phyloP scores from a whole-genome alignment of 2,888 invertebrate species.

The Gerosis bhagava region DNA sequence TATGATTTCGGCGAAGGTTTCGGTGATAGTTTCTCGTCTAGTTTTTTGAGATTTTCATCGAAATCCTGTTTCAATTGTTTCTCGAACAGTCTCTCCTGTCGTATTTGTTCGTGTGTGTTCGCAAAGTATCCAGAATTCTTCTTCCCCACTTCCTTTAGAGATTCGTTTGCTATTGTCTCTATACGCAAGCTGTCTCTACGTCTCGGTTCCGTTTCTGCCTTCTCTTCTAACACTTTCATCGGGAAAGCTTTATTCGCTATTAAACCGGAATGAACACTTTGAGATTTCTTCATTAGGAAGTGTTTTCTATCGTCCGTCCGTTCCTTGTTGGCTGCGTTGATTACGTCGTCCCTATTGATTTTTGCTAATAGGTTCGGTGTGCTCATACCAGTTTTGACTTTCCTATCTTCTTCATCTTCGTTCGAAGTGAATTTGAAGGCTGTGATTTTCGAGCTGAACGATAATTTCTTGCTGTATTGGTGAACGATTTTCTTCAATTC shows the following conservation, averaged over 20 bases:
- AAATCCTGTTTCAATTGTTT: constrained; percentile 73
- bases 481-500: constrained; percentile 89
- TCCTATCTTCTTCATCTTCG: constrained; percentile 64
- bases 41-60: constrained; percentile 65
- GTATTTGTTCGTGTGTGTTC: constrained; percentile 85
- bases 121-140: constrained; percentile 83
- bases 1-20: constrained; percentile 43
- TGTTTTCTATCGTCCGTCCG: constrained; percentile 52
- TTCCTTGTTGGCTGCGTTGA: constrained; percentile 38
- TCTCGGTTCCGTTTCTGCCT: constrained; percentile 57
- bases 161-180: constrained; percentile 67
- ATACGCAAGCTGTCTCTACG: constrained; percentile 54
- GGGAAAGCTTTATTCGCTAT: constrained; percentile 63
- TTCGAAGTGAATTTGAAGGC: constrained; percentile 57
- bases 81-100: constrained; percentile 82
- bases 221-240: constrained; percentile 77
- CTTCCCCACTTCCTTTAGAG: constrained; percentile 53
- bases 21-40: constrained; percentile 52
- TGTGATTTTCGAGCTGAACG: constrained; percentile 68
- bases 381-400: constrained; percentile 62
- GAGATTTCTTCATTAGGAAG: constrained; percentile 70
- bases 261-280: constrained; percentile 70
- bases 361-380: constrained; percentile 72
- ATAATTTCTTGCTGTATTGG: constrained; percentile 71
- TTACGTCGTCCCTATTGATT: constrained; percentile 51